phyloP scores from a whole-genome alignment of 1,140 invertebrate genomes.

The Drepana arcuata region DNA sequence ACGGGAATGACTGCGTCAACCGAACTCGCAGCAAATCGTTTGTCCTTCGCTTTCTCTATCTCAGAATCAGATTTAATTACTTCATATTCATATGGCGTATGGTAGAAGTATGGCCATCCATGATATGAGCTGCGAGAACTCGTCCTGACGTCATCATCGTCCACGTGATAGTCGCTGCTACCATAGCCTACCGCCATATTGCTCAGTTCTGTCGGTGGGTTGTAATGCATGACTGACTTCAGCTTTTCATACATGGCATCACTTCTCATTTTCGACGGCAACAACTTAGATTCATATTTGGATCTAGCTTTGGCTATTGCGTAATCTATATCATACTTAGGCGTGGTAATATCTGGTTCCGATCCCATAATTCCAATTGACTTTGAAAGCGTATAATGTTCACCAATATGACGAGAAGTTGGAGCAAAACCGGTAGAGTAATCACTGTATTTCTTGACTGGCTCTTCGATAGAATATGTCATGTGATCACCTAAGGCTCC shows the following conservation, averaged over 20 bases:
- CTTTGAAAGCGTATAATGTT: too few relatives aligned
- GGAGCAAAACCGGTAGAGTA: too few relatives aligned
- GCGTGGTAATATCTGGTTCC: too few relatives aligned
- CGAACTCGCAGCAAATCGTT: conserved; percentile 25
- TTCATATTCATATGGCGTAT: conserved; percentile 38
- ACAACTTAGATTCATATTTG: conserved; percentile 12
- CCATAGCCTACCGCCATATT: conserved; percentile 14
- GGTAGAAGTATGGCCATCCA: conserved; percentile 40
- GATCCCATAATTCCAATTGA: too few relatives aligned
- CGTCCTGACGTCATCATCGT: conserved; percentile 42
- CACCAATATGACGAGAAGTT: too few relatives aligned
- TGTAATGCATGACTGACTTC: conserved; percentile 22
- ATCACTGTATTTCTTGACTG: too few relatives aligned
- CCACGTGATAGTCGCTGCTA: conserved; percentile 19
- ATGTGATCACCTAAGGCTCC: too few relatives aligned
- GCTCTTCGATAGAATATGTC: too few relatives aligned
- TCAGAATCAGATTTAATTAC: conserved; percentile 23
- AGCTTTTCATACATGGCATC: conserved; percentile 21
- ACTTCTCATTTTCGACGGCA: conserved; percentile 11
- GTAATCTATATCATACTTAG: conserved; percentile 10
- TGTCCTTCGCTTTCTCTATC: conserved; percentile 41
- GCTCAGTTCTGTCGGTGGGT: conserved; percentile 7
- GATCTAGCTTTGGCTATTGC: conserved; percentile 16
- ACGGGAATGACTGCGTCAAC: conserved; percentile 34
- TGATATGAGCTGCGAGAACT: conserved; percentile 29